Evolutionary conservation across 1,140 invertebrate species (phyloP), one percentile per base, ranked within the genome.

Genomic region (Propsilocerus akamusi): DNA sequence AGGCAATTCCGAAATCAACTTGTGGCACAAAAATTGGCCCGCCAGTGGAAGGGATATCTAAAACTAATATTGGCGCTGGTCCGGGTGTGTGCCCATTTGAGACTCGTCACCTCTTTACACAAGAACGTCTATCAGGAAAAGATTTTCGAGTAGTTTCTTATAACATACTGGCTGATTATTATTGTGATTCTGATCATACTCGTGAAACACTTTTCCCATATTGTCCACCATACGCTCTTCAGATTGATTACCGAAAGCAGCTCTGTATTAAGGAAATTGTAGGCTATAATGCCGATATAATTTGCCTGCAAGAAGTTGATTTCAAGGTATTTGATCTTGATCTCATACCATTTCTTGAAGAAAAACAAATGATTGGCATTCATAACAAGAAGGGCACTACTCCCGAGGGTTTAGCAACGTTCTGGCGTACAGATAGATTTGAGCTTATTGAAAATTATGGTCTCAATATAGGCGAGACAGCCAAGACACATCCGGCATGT

Each of bases 281-380:
- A 78, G 87, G 87, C 14, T 96, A 92, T 57, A 86, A 94, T 70
- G 76, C 78, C 25, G 91, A 97, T 67, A 69, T 96, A 41, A 72
- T 93, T 28, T 95, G 90, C 59, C 67, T 97, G 11, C 92, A 97
- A 78, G 92, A 97, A 74, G 86, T 94, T 0, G 91, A 95, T 64
- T 60, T 56, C 10, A 87, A 83, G 68, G 68, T 92, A 23, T 94
- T 81, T 61, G 62, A 80, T 14, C 61, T 74, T 54, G 81, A 86
- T 60, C 68, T 93, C n/a, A 54, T 65, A 26, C 76, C 78, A 10
- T 64, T 78, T 17, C 65, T 95, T 0, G 57, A 60, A 10, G 51
- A 57, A 6, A 71, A 75, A 5, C 75, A 77, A 49, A 63, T 73
- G 48, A 77, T 81, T 11, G 56, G 74, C 47, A 80, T 80, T 59